Base-by-base conservation (phyloP, 2,888 invertebrate species). In the Morpho helenor region DNA sequence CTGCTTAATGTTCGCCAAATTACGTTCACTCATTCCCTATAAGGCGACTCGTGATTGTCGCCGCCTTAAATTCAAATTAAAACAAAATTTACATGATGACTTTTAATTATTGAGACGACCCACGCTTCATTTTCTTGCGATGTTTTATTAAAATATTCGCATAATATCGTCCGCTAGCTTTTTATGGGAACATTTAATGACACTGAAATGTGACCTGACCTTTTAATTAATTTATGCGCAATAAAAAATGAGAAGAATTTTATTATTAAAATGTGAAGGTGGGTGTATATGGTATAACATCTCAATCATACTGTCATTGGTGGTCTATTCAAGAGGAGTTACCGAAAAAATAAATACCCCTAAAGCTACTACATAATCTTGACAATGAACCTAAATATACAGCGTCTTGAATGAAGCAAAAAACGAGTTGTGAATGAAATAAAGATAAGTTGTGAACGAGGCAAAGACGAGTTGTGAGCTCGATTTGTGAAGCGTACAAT, bases 1-100 rank as follows among this genome's bases (percentile, higher is more conserved):
- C 70, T 67, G 52, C 59, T 59, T 72, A 72, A 75, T 71, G 71
- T 70, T 60, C 65, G 50, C 61, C 60, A 68, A 73, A 76, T 74
- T 73, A 68, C 69, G 63, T 66, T 59, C 62, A 56, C 59, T 60
- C 57, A 62, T 59, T 54, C 62, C 50, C 60, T 62, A 60, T 50
- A 60, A 63, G 62, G 47, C 56, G 51, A 23, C 7, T 44, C 46
- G 50, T 62, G 65, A 69, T 68, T 69, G 65, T 66, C 67, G 61
- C 61, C 60, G 65, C 59, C 70, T 70, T 71, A 70, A 70, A 74
- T 72, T 72, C 67, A 70, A 74, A 74, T 71, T 72, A 61, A 71
- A 70, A 68, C 60, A 67, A 66, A 70, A 71, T 72, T 69, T 68
- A 69, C 66, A 67, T 69, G 68, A 72, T 67, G 71, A 67, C 66